Evolutionary conservation across 2,888 invertebrate genomes (phyloP).

Genomic region (Platerodrilus igneus): DNA sequence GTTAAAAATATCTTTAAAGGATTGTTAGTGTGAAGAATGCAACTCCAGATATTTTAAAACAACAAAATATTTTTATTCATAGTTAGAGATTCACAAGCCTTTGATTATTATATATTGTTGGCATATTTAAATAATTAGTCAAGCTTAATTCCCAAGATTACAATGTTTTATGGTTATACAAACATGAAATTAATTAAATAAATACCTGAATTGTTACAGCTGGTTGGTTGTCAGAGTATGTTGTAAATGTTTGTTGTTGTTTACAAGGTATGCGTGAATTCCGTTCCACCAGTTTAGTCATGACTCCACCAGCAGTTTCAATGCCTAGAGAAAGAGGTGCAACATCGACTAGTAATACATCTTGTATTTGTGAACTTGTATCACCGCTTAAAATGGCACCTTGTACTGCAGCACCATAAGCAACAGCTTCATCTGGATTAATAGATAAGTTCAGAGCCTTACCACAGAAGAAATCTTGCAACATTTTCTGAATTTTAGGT

Average conservation of each 20-base stretch:
- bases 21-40: too few species aligned
- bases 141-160: too few species aligned
- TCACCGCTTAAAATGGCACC: slow-evolving; percentile 79
- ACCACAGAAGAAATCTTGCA: slow-evolving; percentile 76
- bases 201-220: slow-evolving; percentile 75
- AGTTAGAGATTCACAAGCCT: too few species aligned
- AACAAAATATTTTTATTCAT: too few species aligned
- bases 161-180: too few species aligned
- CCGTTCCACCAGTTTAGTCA: slow-evolving; percentile 81
- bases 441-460: slow-evolving; percentile 86
- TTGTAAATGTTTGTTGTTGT: slow-evolving; percentile 77
- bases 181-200: too few species aligned
- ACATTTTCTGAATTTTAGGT: slow-evolving; percentile 84
- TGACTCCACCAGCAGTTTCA: slow-evolving; percentile 80
- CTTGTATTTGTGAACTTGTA: slow-evolving; percentile 67
- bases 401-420: slow-evolving; percentile 91
- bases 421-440: slow-evolving; percentile 90
- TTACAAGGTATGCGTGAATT: slow-evolving; percentile 77
- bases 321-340: slow-evolving; percentile 73
- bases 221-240: slow-evolving; percentile 88
- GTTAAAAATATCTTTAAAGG: too few species aligned
- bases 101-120: not conserved
- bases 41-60: too few species aligned
- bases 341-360: slow-evolving; percentile 78
- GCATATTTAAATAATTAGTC: too few species aligned